Evolutionary conservation across 2,888 invertebrate genomes (phyloP), one percentile per base, ranked within the genome.

Genomic region (Eustalomyia histrio): DNA sequence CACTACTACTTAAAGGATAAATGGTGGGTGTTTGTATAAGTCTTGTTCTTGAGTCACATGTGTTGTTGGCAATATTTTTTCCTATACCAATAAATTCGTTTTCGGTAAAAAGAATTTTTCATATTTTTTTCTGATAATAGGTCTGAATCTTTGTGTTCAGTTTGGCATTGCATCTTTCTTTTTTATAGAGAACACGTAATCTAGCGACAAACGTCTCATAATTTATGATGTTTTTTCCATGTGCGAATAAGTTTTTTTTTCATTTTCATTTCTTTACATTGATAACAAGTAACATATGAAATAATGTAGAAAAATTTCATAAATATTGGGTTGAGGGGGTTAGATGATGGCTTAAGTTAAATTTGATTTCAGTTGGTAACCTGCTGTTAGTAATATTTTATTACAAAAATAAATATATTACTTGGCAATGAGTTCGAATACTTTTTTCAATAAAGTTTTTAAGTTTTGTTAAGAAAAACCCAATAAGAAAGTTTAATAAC

Each of bases 361-460:
- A 76, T 60, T 73, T 78, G 76, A 81, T 74, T 81, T 69, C 35
- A 61, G 53, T 65, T 43, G 18, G 69, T 57, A 78, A 74, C 76
- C 80, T 76, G 76, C 80, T 78, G 80, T 74, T 81, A 57, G 69
- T 21, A 65, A 65, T 60, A 69, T 69, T 68, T 76, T 64, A 76
- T 73, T 78, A 43, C 3, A 58, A 24, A 73, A 69, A 29, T 17
- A 73, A 69, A 29, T 29, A 73, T 50, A 52, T 79, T 65, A 71
- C 57, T 72, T 80, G 71, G 61, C 67, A 72, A 61, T 67, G 61
- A 75, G 61, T 72, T 67, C 1, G 29, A 68, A n/a, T 21, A 24
- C 7, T 21, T 33, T 29, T 47, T 14, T 35, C 43, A 21, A 47
- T n/a, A n/a, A 47, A 47, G 6, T 14, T 39, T 9, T 39, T 12